phyloP scores from a whole-genome alignment of 2,888 invertebrate genomes.

The Drosophila borealis region DNA sequence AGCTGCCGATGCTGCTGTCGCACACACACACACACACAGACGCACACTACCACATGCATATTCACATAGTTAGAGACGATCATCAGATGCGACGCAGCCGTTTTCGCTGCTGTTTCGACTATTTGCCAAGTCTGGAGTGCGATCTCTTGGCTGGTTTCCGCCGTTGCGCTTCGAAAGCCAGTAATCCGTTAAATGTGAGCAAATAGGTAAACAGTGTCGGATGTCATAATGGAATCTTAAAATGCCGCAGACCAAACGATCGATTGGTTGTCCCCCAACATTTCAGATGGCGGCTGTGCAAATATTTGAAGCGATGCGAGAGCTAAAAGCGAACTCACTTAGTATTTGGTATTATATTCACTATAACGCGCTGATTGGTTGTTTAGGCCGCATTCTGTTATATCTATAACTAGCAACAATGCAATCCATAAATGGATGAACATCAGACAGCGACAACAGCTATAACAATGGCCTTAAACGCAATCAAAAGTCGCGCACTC shows the following conservation, averaged over 20 bases:
- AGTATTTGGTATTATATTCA: background rate
- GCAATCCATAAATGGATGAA: conserved; percentile 56
- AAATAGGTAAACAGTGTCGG: conserved; percentile 77
- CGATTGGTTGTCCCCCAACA: conserved; percentile 41
- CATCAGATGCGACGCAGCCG: conserved; percentile 32
- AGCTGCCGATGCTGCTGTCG: conserved; percentile 10
- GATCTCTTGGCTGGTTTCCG: conserved; percentile 55
- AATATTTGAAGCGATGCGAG: conserved; percentile 57
- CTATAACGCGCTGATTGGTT: conserved; percentile 41
- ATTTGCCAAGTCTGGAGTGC: conserved; percentile 48
- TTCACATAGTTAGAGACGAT: conserved; percentile 13
- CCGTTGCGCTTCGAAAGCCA: conserved; percentile 60
- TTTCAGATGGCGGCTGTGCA: conserved; percentile 55
- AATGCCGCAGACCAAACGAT: conserved; percentile 25
- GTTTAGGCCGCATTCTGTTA: conserved; percentile 21
- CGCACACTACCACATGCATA: background rate
- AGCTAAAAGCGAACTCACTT: conserved; percentile 32
- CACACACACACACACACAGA: background rate
- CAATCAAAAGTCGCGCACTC: conserved; percentile 29
- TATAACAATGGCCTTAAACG: conserved; percentile 37
- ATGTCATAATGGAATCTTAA: conserved; percentile 73
- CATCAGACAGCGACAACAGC: conserved; percentile 29
- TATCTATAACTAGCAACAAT: conserved; percentile 33
- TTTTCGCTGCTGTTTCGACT: conserved; percentile 45
- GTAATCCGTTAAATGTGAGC: conserved; percentile 85